A percentile compares a stretch with the other conserved stretches of the same genome.
These are phyloP conservation scores for Microcaecilia unicolor DNA, from an alignment of 2,797 vertebrate species.

Conservation along the genomic window DNA sequence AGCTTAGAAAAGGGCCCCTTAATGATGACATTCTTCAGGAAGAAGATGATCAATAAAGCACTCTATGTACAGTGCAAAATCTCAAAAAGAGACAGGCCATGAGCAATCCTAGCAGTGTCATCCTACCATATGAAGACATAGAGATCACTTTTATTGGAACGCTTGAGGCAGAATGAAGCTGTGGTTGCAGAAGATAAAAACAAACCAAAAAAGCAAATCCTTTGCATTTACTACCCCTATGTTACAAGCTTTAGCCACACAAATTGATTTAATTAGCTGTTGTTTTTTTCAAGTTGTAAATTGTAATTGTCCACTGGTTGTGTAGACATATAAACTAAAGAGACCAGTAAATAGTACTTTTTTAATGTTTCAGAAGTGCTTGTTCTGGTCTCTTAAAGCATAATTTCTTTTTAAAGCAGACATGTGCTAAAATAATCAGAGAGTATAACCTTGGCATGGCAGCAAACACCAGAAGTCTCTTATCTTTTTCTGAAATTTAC, in stretches of 20 bases:
- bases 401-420: no score
- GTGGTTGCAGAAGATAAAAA: slow-evolving; percentile 47
- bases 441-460: no score
- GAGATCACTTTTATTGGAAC: slow-evolving; percentile 39
- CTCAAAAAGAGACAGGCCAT: slow-evolving; percentile 76
- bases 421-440: no score
- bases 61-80: slow-evolving; percentile 78
- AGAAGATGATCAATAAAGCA: no score
- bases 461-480: no score
- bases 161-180: slow-evolving; percentile 46
- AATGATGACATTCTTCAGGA: no score
- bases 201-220: slow-evolving; percentile 55
- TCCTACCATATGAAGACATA: slow-evolving; percentile 37
- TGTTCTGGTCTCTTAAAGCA: no score
- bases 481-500: no score
- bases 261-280: slow-evolving; percentile 65
- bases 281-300: slow-evolving; percentile 74
- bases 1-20: no score
- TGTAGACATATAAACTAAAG: slow-evolving; percentile 70
- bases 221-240: slow-evolving; percentile 53
- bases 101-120: slow-evolving; percentile 37
- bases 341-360: slow-evolving; percentile 82
- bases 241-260: slow-evolving; percentile 67
- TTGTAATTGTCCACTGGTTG: slow-evolving; percentile 73
- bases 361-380: slow-evolving; percentile 73